Evolutionary conservation across 2,797 vertebrate genomes (phyloP).

Genomic region (Rhyacichthys aspro): DNA sequence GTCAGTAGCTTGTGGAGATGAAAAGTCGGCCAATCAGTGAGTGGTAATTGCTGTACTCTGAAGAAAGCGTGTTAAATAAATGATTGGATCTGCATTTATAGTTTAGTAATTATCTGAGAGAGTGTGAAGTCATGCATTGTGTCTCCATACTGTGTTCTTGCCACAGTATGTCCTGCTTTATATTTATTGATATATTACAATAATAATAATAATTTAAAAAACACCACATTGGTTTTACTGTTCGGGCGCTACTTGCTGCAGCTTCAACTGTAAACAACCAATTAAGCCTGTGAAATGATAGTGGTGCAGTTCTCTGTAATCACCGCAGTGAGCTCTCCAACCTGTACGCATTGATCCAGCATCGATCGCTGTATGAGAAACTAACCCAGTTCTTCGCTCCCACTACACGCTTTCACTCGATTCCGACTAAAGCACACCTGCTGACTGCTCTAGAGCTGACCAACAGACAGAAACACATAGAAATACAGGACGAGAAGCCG

Average conservation of each 20-base stretch:
- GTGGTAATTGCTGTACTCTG: background rate
- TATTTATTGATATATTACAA: slow-evolving; percentile 14
- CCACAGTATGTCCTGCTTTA: slow-evolving; percentile 9
- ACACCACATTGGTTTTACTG: slow-evolving; percentile 18
- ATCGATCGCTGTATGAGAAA: slow-evolving; percentile 77
- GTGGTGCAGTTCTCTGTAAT: slow-evolving; percentile 58
- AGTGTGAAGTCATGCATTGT: background rate
- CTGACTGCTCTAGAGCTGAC: slow-evolving; percentile 40
- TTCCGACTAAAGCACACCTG: slow-evolving; percentile 51
- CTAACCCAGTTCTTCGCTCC: slow-evolving; percentile 58
- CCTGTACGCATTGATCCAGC: slow-evolving; percentile 74
- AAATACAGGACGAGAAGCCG: background rate
- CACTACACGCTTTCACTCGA: slow-evolving; percentile 53
- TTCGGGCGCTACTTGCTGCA: slow-evolving; percentile 23
- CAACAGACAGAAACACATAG: slow-evolving; percentile 30
- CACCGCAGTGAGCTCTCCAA: slow-evolving; percentile 67
- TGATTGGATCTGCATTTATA: background rate
- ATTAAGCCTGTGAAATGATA: slow-evolving; percentile 55
- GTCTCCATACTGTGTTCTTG: background rate
- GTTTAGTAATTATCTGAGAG: slow-evolving; percentile 3
- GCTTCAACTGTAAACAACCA: slow-evolving; percentile 52
- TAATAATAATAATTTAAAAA: too few relatives aligned
- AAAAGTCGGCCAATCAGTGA: background rate
- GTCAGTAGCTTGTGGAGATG: background rate
- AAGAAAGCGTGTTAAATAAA: slow-evolving; percentile 11